Base-by-base conservation (phyloP, 2,888 invertebrate genomes). In the Cantharis rufa region DNA sequence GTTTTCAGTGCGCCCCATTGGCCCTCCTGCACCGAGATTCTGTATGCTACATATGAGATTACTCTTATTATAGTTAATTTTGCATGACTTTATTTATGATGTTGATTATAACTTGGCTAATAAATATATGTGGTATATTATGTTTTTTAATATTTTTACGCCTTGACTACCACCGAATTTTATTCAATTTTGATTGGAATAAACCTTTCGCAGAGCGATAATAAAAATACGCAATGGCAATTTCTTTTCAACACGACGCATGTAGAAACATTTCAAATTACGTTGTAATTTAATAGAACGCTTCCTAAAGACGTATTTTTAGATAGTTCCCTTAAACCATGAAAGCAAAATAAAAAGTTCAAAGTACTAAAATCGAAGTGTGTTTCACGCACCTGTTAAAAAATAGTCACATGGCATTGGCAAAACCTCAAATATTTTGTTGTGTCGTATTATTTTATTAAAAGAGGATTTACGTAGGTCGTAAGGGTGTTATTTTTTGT, bases 1-100 rank as follows among this genome's bases (percentile, higher is more conserved):
- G 78, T 61, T 74, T 78, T 71, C 78, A 76, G 74, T 78, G 72
- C 85, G 81, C 81, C 82, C 84, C 84, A 84, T 84, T 85, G 85
- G 86, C 83, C 85, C 85, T 84, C 86, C 85, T 83, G 85, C 84
- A 83, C 82, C 76, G 84, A 66, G 64, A 15, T 66, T 66, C 21
- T 66, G 24, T 66, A 28, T 15, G 27, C 28, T 69, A 24, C 69
- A 21, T 10, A 15, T 69, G 16, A n/a, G 27, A 69, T 69, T 16
- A 11, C 28, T 69, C 28, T 28, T 69, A 69, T 28, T 13, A 13
- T 18, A n/a, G 11, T 18, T 18, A 66, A 48, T n/a, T 48, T 21
- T 21, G 16, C 16, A 66, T 3, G 24, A 18, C 13, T 66, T 21
- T 13, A 66, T n/a, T n/a, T n/a, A 21, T 66, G 9, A 9, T 24